Evolutionary conservation across 1,140 invertebrate genomes (phyloP), one percentile per base, ranked within the genome.

Genomic region (Eurytemora carolleeae): DNA sequence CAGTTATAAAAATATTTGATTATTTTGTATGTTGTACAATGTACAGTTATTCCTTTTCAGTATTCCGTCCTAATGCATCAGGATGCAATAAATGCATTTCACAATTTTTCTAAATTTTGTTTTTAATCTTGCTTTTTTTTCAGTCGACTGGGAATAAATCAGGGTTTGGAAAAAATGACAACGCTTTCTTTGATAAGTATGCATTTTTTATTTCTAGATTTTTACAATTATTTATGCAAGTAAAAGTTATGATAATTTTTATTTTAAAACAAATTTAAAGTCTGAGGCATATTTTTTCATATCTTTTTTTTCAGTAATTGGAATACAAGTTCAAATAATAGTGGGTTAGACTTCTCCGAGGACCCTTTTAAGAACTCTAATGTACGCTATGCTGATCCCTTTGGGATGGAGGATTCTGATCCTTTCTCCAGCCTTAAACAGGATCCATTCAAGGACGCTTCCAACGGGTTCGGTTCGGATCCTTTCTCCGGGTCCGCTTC

Each of bases 321-420:
- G 17, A 57, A 23, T 31, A 24, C 20, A 59, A n/a, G n/a, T n/a
- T 44, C 31, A 44, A 44, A 44, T 12, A 7, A 7, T 12, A 44
- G 31, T n/a, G 31, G 17, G 15, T 61, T 62, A 23, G 60, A 62
- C 19, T 62, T 62, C 25, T 21, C 16, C 22, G 60, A 62, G 20
- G 60, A 62, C 25, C 60, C 60, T 19, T 62, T 62, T 25, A 24
- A 55, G 19, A 26, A 62, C n/a, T 18, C 60, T 16, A 31, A 18
- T 15, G 20, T 58, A n/a, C 53, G 60, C 24, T 62, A 62, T 25
- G 60, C n/a, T 1, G 60, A 62, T 53, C 60, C 60, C 3, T 62
- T 62, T 24, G 60, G 54, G 23, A 24, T 62, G 16, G 20, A 20
- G n/a, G 60, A 53, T 3, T 18, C 19, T 7, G 17, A 57, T 23